Evolutionary conservation across 2,888 invertebrate species (phyloP).

Genomic region (Uloborus plumipes): DNA sequence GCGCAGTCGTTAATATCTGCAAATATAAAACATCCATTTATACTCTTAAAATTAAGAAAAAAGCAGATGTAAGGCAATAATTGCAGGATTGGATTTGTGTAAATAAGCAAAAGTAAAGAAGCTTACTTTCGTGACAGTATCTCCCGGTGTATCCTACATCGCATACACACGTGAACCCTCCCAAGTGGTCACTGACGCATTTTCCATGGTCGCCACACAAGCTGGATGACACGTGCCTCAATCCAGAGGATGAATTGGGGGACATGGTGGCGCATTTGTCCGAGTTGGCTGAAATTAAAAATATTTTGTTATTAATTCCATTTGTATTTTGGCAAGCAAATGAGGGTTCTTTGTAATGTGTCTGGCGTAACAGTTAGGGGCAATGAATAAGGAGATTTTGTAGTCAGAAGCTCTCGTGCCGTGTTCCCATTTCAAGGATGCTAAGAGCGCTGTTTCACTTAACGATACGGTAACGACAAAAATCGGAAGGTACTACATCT

Average conservation of each 20-base stretch:
- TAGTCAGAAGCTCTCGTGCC: not conserved
- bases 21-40: not conserved
- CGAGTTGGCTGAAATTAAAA: constrained; percentile 70
- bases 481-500: no score
- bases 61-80: no score
- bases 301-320: no score
- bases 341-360: no score
- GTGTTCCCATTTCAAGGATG: no score
- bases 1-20: constrained; percentile 72
- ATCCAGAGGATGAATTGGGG: constrained; percentile 72
- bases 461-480: no score
- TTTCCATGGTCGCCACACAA: constrained; percentile 81
- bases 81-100: not conserved
- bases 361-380: no score
- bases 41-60: no score
- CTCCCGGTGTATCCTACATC: constrained; percentile 79
- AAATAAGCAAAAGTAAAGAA: not conserved
- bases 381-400: not conserved
- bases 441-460: no score
- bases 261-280: constrained; percentile 75
- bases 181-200: constrained; percentile 69
- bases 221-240: constrained; percentile 72
- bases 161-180: constrained; percentile 77
- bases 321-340: no score
- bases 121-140: constrained; percentile 75